Evolutionary conservation across 2,888 invertebrate genomes (phyloP), one percentile per base, ranked within the genome.

Genomic region (Rotaria sp.): DNA sequence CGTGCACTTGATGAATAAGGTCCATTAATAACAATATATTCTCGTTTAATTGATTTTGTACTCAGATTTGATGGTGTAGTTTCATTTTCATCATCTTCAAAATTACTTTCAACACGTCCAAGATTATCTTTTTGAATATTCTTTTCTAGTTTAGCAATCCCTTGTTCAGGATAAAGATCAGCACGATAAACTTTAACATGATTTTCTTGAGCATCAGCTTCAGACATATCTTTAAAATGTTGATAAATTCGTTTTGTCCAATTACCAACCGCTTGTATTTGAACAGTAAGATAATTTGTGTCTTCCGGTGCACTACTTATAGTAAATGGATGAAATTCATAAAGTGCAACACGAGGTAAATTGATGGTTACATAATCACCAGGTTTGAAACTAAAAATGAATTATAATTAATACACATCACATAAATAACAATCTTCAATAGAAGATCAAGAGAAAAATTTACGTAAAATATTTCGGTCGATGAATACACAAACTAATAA

Each of bases 251-350:
- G 93, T 90, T 95, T 95, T 0, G 96, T 96, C 97, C 97, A 97
- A 91, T 96, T 94, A 1, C 97, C 97, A 8, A 96, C 96, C 0
- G 94, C 96, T 88, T 96, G 93, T 87, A 97, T 95, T 90, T 97
- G 97, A 0, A 97, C 93, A 95, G 96, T 96, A 91, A 97, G 8
- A 11, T 35, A 88, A 91, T 95, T 95, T 92, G 95, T 94, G 90
- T 96, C 94, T 90, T 97, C 96, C 0, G 97, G 97, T 13, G 96
- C 96, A 89, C 96, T 96, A 92, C 96, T 96, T 88, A 97, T 95
- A 1, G 97, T 97, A 90, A 97, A 96, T 0, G 97, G 96, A 93
- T 97, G 97, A 96, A 96, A 97, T 91, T 97, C 97, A 89, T 95
- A 96, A 87, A 94, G 94, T 0, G 97, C 96, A 87, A 97, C 96